Evolutionary conservation across 2,797 vertebrate genomes (phyloP).

Genomic region (Scomberomorus guttatus): DNA sequence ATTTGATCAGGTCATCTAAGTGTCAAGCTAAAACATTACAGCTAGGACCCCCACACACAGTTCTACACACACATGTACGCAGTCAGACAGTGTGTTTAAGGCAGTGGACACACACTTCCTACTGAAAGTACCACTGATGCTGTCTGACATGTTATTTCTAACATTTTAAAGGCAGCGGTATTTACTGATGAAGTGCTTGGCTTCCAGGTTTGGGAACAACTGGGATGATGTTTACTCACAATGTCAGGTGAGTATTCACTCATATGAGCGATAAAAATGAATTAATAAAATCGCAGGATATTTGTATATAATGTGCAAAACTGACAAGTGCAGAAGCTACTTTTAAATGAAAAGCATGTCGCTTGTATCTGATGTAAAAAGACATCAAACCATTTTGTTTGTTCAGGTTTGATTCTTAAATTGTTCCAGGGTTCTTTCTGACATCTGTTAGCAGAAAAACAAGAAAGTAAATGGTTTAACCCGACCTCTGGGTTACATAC

Average conservation of each 20-base stretch:
- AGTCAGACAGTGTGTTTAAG: not conserved
- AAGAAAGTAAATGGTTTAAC: not conserved
- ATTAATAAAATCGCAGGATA: too few relatives aligned
- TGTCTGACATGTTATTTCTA: not conserved
- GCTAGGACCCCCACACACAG: not conserved
- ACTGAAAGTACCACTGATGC: not conserved
- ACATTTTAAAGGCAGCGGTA: not conserved
- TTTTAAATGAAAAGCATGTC: too few relatives aligned
- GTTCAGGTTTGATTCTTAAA: not conserved
- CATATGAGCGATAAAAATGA: too few relatives aligned
- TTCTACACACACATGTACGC: conserved; percentile 9
- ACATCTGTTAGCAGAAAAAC: not conserved
- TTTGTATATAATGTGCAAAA: too few relatives aligned
- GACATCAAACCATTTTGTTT: too few relatives aligned
- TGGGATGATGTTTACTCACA: not conserved
- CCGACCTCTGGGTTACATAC: too few relatives aligned
- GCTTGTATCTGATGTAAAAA: too few relatives aligned
- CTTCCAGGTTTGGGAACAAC: not conserved
- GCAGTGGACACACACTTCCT: too few relatives aligned
- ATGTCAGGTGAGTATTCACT: too few relatives aligned
- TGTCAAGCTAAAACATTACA: conserved; percentile 58
- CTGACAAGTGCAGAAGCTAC: not conserved
- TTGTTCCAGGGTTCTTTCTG: not conserved
- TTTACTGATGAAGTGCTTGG: not conserved
- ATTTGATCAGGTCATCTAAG: conserved; percentile 64